Evolutionary conservation across 2,113 vertebrate genomes (phyloP), one percentile per base, ranked within the genome.

Genomic region (Scatophagus argus): DNA sequence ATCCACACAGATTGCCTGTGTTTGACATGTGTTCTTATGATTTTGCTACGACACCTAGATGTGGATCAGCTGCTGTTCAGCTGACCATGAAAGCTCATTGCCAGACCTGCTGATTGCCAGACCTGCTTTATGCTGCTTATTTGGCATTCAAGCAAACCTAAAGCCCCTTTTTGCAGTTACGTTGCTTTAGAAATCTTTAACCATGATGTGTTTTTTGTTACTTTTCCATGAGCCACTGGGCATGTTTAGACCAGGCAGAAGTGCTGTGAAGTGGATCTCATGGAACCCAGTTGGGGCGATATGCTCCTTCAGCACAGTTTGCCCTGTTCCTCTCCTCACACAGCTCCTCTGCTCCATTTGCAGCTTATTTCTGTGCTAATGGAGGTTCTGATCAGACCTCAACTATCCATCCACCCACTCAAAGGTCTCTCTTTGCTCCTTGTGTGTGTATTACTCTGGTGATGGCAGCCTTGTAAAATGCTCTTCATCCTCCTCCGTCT

Each of bases 401-500:
- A 61, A 67, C 81, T 41, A 69, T 84, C 79, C 83, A 59, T 41
- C 77, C 89, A 31, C 92, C 91, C 87, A 89, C 93, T 86, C 77
- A 67, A 64, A 84, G 81, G 74, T 79, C 86, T 88, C 69, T 59
- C 81, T 81, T 51, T 85, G 68, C 82, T 88, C 74, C 82, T 78
- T 60, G 68, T 84, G 74, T 92, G 85, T 74, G 84, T 92, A 91
- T 92, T 90, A 86, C 79, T 85, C 68, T 12, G 51, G 54, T 93
- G 93, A 94, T 93, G 82, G 84, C 70, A 81, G 79, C 83, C 86
- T 84, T 71, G 90, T 69, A 65, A 89, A 82, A 89, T 84, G 81
- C 69, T 89, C 79, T 60, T 88, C 81, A 55, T 80, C 80, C 87
- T 82, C 87, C 87, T 81, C 81, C 55, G 34, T 75, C 67, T 71